These are phyloP conservation scores for Aselliscus stoliczkanus DNA, from an alignment of 2,797 vertebrate species.

Conservation along the genomic window DNA sequence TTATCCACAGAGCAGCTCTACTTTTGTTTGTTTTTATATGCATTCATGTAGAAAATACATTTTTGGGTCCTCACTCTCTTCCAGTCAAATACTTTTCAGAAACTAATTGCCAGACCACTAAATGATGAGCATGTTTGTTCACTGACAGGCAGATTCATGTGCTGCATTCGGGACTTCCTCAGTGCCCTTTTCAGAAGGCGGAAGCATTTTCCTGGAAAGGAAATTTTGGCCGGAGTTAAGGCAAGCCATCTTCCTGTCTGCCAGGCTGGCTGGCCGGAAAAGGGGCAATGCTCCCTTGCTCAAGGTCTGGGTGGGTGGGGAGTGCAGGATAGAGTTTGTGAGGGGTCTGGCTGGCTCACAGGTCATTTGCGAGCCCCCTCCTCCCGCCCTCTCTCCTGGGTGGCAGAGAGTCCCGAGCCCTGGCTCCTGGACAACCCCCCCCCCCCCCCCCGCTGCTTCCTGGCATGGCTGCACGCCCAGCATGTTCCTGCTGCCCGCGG, in stretches of 20 bases:
- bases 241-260: background rate
- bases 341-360: background rate
- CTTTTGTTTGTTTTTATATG: background rate
- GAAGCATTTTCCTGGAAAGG: constrained; percentile 60
- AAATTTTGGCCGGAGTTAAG: constrained; percentile 9
- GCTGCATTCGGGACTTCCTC: background rate
- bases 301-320: background rate
- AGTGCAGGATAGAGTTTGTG: background rate
- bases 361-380: too few relatives aligned
- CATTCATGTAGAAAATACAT: background rate
- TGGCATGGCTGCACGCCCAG: background rate
- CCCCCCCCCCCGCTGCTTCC: background rate
- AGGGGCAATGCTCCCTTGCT: background rate
- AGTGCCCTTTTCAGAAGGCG: constrained; percentile 39
- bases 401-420: background rate
- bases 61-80: background rate
- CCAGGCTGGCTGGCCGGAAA: background rate
- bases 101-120: background rate
- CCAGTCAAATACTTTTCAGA: background rate
- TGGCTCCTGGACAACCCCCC: background rate
- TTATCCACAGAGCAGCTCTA: background rate
- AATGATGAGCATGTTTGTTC: background rate
- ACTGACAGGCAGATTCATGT: background rate
- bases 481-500: background rate
- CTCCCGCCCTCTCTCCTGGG: background rate